A percentile compares a stretch with the other conserved stretches of the same genome.
phyloP scores from a whole-genome alignment of 2,797 vertebrate genomes.

The Myotis vivesi region DNA sequence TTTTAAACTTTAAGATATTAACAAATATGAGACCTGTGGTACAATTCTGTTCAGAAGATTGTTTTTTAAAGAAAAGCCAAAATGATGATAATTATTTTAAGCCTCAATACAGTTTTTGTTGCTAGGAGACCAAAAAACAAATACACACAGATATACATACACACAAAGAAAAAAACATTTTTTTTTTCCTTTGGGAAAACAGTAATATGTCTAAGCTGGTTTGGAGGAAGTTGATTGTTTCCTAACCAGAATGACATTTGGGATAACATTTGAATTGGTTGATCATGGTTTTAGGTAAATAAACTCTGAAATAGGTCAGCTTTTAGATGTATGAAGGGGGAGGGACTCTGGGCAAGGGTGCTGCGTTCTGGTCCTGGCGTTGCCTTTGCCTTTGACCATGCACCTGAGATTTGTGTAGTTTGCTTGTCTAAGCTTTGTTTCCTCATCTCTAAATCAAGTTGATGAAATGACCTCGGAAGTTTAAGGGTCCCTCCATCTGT shows the following conservation, averaged over 20 bases:
- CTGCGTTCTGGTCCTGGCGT: background rate
- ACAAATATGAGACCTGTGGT: background rate
- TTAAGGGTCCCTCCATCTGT: background rate
- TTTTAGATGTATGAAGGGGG: background rate
- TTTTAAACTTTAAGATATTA: slow-evolving; percentile 40
- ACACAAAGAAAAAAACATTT: background rate
- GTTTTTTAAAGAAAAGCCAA: background rate
- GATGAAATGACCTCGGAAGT: background rate
- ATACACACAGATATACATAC: background rate
- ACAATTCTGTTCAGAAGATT: slow-evolving; percentile 37
- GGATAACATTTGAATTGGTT: slow-evolving; percentile 55
- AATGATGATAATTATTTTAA: slow-evolving; percentile 47
- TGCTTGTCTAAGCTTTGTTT: background rate
- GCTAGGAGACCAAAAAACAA: slow-evolving; percentile 12
- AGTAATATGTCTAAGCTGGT: background rate
- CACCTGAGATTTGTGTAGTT: background rate
- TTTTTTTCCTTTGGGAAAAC: slow-evolving; percentile 54
- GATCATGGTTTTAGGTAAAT: slow-evolving; percentile 27
- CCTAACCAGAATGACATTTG: slow-evolving; percentile 32
- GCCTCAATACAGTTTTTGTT: slow-evolving; percentile 52
- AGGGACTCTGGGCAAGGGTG: background rate
- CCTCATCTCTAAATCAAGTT: background rate
- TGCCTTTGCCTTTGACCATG: background rate
- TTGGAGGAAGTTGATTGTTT: slow-evolving; percentile 61
- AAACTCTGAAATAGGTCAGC: background rate